Base-by-base conservation (phyloP, 2,888 invertebrate species). In the Nineta flava region DNA sequence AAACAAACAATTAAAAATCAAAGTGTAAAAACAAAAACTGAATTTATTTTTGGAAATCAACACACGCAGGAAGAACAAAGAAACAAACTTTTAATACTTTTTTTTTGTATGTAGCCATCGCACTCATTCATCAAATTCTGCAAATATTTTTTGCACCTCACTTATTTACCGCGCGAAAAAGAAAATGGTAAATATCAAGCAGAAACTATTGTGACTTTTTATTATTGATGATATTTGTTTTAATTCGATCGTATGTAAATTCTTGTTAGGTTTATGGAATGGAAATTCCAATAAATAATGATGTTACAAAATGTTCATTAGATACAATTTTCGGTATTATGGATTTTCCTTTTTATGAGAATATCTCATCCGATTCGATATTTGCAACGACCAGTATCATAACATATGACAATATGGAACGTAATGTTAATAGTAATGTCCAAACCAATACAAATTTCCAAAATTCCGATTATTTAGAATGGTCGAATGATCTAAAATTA, bases 341-440 rank as follows among this genome's bases (percentile, higher is more conserved):
- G 68, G 68, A 67, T 62, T 67, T 63, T 60, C 62, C 65, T 61
- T 58, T 68, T 49, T 65, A 59, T 52, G 59, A 64, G 49, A 56
- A 53, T 52, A n/a, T 43, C 26, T 26, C 26, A 10, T 40, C 40
- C 15, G 40, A 40, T 40, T 16, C 26, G 7, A 26, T 26, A 7
- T 26, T 26, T 7, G 26, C 26, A 26, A 26, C 26, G 26, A 26
- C 26, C 3, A 26, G 26, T 26, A 26, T 26, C 26, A 26, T 26
- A 26, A 7, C 26, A 10, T 19, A 17, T 16, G 16, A 19, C 19
- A 43, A 19, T 21, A 31, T 46, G 46, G 46, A 46, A 31, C 31
- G n/a, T 16, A 26, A 26, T 16, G 9, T 13, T 15, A 40, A n/a
- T 40, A 15, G n/a, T 15, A 13, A 15, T 15, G 4, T 7, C 7